Evolutionary conservation across 2,888 invertebrate species (phyloP), one percentile per base, ranked within the genome.

Genomic region (Thera britannica): DNA sequence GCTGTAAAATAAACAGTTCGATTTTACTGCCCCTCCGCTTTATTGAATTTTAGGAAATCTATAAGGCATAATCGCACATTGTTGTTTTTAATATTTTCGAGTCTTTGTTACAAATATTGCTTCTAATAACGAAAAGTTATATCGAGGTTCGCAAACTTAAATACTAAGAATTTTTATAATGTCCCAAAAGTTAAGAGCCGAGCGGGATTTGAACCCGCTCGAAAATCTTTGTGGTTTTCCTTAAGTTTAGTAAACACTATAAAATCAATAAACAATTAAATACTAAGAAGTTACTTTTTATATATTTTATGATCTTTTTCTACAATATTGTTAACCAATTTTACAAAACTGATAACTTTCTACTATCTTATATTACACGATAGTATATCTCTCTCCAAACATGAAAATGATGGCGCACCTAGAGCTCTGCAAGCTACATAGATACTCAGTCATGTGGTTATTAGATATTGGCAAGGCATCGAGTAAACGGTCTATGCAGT

Each of bases 1-100:
- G 83, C 80, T 84, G 83, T 88, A 86, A 89, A 90, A 85, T 88
- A 88, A 90, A 90, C 86, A 87, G 84, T 90, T 88, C 81, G 83
- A 78, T 81, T 86, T 86, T 84, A 87, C 82, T 84, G 82, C 85
- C 86, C 83, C 79, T 77, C 72, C 70, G 68, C 71, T 76, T 77
- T 72, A 85, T 88, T 90, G 86, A 72, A 70, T 79, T 80, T 81
- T 79, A 72, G 63, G 72, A 77, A 79, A 80, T 79, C 76, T 78
- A 78, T 79, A 74, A 8, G 9, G 8, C 44, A 46, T 46, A 2
- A 74, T 60, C 67, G 69, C 64, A 60, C 12, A 9, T 65, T 49
- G 8, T 38, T 2, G 46, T 46, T 2, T 52, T 52, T 46, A n/a
- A 46, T 44, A 61, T 41, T 56, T 56, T 35, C 23, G 51, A 35